phyloP scores from a whole-genome alignment of 2,888 invertebrate genomes.

The Latrodectus hesperus region DNA sequence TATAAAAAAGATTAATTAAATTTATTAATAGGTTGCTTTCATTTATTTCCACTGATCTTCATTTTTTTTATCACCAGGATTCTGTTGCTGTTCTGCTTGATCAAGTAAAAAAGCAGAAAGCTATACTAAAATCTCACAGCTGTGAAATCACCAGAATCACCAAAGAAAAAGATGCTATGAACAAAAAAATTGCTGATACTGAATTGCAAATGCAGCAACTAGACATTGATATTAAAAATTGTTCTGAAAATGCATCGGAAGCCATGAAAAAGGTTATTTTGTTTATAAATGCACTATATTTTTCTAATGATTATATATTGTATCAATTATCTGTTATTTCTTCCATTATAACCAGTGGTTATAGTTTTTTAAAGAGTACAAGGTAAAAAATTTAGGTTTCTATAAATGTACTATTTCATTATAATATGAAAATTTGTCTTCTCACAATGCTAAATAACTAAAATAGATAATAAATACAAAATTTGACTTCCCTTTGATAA shows the following conservation, averaged over 20 bases:
- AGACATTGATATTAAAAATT: constrained; percentile 76
- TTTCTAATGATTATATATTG: not conserved
- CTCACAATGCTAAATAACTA: too few species aligned
- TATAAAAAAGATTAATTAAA: too few species aligned
- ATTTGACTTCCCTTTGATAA: too few species aligned
- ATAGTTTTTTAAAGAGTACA: too few species aligned
- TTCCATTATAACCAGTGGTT: too few species aligned
- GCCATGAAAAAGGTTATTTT: constrained; percentile 79
- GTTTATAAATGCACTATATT: not conserved
- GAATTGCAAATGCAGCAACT: constrained; percentile 76
- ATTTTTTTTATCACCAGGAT: constrained; percentile 18
- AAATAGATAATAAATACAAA: too few species aligned
- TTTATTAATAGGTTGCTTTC: too few species aligned
- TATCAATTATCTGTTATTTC: not conserved
- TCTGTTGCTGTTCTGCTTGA: constrained; percentile 38
- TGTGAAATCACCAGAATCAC: constrained; percentile 78
- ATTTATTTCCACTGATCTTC: too few species aligned
- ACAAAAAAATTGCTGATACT: constrained; percentile 75
- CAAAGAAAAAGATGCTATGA: constrained; percentile 76
- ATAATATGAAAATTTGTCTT: too few species aligned
- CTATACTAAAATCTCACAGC: constrained; percentile 81
- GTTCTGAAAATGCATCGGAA: constrained; percentile 80
- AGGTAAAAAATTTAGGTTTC: too few species aligned
- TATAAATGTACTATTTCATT: too few species aligned
- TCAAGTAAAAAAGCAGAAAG: constrained; percentile 79